Conservation (phyloP, 1,140 invertebrate genomes). For the Notospermus geniculatus region DNA sequence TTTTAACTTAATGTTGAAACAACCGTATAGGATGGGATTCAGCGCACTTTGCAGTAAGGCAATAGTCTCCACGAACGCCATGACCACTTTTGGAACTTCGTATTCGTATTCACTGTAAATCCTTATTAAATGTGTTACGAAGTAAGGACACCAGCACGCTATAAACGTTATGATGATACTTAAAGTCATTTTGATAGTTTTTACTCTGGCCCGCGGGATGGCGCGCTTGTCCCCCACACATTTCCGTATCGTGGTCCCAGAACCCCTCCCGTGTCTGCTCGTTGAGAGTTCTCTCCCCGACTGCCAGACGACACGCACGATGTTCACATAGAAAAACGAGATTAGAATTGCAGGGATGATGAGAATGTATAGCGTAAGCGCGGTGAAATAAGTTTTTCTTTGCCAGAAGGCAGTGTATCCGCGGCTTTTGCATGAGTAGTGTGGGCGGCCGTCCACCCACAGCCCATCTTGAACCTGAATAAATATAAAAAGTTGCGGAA, state of each 20-base stretch:
- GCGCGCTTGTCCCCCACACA: conserved; percentile 33
- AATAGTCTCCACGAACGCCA: conserved; percentile 52
- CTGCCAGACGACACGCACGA: conserved; percentile 55
- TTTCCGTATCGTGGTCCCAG: conserved; percentile 29
- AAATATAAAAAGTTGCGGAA: conserved; percentile 59
- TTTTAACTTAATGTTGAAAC: conserved; percentile 54
- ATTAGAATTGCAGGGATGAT: conserved; percentile 54
- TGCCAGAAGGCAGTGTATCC: conserved; percentile 58
- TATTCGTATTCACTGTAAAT: conserved; percentile 56
- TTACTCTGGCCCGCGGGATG: conserved; percentile 56
- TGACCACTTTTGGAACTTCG: conserved; percentile 45
- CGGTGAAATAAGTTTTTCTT: conserved; percentile 55
- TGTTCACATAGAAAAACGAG: conserved; percentile 56
- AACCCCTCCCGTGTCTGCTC: conserved; percentile 12
- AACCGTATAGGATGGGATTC: conserved; percentile 57
- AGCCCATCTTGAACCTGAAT: conserved; percentile 34
- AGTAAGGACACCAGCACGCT: conserved; percentile 58
- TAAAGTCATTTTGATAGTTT: conserved; percentile 58
- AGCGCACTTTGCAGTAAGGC: conserved; percentile 56
- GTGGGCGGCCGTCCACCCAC: conserved; percentile 37
- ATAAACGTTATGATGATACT: conserved; percentile 55
- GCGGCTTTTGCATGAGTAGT: conserved; percentile 45
- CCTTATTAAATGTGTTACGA: conserved; percentile 50
- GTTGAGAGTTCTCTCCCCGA: conserved; percentile 20
- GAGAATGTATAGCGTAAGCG: conserved; percentile 54